phyloP scores from a whole-genome alignment of 1,140 invertebrate genomes.

The Globodera ellingtonae region DNA sequence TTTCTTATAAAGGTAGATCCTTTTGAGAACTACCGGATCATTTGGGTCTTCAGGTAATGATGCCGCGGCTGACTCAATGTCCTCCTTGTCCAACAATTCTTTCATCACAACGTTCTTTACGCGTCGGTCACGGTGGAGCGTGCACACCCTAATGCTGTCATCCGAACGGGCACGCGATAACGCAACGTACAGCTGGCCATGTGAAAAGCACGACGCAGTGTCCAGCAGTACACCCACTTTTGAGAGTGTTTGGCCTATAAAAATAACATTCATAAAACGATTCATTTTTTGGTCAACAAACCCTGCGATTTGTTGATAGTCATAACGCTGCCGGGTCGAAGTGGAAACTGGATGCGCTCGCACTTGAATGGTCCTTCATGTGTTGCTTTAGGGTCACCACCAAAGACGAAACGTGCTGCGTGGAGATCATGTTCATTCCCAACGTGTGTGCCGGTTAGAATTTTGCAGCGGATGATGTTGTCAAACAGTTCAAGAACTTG shows the following conservation, averaged over 20 bases:
- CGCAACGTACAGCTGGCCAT: constrained; percentile 2
- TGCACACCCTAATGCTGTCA: background rate
- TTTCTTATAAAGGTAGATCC: background rate
- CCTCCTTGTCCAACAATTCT: background rate
- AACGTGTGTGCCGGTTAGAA: background rate
- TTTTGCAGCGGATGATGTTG: background rate
- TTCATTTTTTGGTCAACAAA: background rate
- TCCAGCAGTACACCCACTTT: background rate
- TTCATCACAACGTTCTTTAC: background rate
- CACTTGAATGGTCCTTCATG: background rate
- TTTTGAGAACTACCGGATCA: background rate
- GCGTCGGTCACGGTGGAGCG: background rate
- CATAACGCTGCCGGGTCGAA: background rate
- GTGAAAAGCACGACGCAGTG: background rate
- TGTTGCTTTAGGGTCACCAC: background rate
- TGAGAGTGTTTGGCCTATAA: constrained; percentile 8
- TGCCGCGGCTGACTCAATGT: background rate
- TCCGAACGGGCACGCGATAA: background rate
- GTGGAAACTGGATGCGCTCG: constrained; percentile 6
- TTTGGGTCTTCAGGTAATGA: background rate
- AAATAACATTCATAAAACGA: background rate
- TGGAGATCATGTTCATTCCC: constrained; percentile 1
- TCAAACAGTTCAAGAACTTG: background rate
- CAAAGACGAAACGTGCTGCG: background rate
- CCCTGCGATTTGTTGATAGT: constrained; percentile 12